Base-by-base conservation (phyloP, 2,888 invertebrate species). In the Drosophila histrio region DNA sequence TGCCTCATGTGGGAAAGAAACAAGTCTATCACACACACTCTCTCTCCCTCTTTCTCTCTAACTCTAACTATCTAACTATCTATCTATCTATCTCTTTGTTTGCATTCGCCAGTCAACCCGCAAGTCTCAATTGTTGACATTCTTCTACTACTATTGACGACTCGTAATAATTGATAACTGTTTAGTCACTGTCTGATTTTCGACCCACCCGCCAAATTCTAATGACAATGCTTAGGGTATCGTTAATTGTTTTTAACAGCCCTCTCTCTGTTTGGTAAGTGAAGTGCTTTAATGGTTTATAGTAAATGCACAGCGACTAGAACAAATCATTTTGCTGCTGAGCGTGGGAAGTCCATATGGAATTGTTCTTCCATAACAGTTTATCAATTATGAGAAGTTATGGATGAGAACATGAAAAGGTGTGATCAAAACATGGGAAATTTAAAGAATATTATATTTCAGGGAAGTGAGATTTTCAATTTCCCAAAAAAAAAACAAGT, bases 111-210 rank as follows among this genome's bases (percentile, higher is more conserved):
- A 58, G 68, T 62, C 62, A 32, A 47, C 65, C 65, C 46, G 47
- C 65, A 65, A 65, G 8, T 28, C 15, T 53, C 68, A 62, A 67
- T 54, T 77, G 67, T 78, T 71, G 73, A 73, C 78, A 73, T 32
- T 60, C 60, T 66, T 67, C 77, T 58, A 62, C 60, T 66, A 66
- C 77, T 58, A 62, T 61, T 56, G 61, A 66, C 76, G 74, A 67
- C 53, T 72, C 68, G 72, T 72, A 77, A 84, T 85, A 80, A 85
- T 84, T 86, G 85, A 82, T 86, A 86, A 86, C 79, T 86, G 86
- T 87, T 85, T 86, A 86, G 85, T 85, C 85, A 85, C 79, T 84
- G 77, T 77, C 50, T 73, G 86, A 81, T 85, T 83, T 78, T 49
- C 58, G 44, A 53, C 22, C 63, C 67, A 13, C 50, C 50, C 21